Evolutionary conservation across 2,888 invertebrate genomes (phyloP).

Genomic region (Hymenopus coronatus): DNA sequence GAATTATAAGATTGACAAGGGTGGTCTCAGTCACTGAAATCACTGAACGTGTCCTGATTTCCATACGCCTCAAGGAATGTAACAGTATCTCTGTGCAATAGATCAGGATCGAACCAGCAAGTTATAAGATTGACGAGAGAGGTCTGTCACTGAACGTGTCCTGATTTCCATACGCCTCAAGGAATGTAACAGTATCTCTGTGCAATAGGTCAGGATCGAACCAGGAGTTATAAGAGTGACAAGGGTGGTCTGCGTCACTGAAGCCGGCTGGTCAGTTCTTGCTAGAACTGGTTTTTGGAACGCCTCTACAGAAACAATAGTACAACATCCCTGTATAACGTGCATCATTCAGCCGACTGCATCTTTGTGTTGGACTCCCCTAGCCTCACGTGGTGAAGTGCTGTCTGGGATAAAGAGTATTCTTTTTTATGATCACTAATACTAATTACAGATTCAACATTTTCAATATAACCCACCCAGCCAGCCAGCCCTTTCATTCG

Average conservation of each 20-base stretch:
- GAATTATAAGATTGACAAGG: too few species aligned
- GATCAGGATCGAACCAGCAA: too few species aligned
- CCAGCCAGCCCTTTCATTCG: not conserved
- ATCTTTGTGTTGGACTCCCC: not conserved
- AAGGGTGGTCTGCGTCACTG: not conserved
- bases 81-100: too few species aligned
- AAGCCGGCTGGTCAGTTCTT: not conserved
- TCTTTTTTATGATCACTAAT: conserved; percentile 11
- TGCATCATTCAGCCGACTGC: not conserved
- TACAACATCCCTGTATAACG: not conserved
- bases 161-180: too few species aligned
- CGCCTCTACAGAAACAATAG: not conserved
- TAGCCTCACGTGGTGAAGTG: not conserved
- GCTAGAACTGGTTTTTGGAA: not conserved
- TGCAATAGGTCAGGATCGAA: too few species aligned
- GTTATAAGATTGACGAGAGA: too few species aligned
- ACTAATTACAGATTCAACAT: conserved; percentile 33
- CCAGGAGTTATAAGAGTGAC: not conserved
- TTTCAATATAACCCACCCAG: conserved; percentile 11
- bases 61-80: too few species aligned
- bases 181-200: too few species aligned
- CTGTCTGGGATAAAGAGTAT: not conserved
- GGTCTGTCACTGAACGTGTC: too few species aligned
- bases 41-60: too few species aligned
- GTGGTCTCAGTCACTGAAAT: too few species aligned